Percentiles rank a stretch among this genome's conserved stretches.
phyloP scores from a whole-genome alignment of 2,797 vertebrate species.

The Cercopithecus hamlyni region DNA sequence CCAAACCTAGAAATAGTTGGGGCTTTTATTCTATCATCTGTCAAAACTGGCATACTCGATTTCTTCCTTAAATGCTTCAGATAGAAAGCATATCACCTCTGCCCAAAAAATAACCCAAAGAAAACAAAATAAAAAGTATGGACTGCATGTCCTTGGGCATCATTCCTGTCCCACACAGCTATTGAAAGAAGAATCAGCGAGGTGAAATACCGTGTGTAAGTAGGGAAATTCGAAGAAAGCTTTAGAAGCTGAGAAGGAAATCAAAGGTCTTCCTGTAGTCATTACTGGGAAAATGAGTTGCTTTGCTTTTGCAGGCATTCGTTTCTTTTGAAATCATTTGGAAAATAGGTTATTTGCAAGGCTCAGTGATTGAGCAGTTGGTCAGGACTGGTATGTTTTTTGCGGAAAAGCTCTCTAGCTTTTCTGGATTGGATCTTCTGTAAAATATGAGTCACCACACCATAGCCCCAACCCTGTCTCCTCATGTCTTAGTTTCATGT shows the following conservation, averaged over 20 bases:
- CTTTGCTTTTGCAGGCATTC: neutral
- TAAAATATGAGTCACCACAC: neutral
- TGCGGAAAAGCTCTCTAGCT: neutral
- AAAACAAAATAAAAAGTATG: neutral
- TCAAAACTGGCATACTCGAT: neutral
- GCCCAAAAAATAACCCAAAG: neutral
- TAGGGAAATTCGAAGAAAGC: neutral
- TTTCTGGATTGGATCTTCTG: neutral
- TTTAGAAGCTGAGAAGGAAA: neutral
- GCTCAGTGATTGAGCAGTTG: neutral
- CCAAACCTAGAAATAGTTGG: neutral
- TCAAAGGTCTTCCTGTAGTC: neutral
- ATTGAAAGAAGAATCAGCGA: neutral
- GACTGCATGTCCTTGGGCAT: neutral
- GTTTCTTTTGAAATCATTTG: slow-evolving; percentile 34
- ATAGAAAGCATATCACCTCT: neutral
- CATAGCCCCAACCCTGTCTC: neutral
- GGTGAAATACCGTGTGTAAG: neutral
- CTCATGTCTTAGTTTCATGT: neutral
- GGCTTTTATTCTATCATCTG: neutral
- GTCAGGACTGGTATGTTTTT: fast-evolving
- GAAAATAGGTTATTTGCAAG: neutral
- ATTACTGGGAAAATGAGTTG: neutral
- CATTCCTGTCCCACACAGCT: neutral
- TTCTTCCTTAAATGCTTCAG: neutral